phyloP scores from a whole-genome alignment of 2,888 invertebrate genomes.

The Dasypogon diadema region DNA sequence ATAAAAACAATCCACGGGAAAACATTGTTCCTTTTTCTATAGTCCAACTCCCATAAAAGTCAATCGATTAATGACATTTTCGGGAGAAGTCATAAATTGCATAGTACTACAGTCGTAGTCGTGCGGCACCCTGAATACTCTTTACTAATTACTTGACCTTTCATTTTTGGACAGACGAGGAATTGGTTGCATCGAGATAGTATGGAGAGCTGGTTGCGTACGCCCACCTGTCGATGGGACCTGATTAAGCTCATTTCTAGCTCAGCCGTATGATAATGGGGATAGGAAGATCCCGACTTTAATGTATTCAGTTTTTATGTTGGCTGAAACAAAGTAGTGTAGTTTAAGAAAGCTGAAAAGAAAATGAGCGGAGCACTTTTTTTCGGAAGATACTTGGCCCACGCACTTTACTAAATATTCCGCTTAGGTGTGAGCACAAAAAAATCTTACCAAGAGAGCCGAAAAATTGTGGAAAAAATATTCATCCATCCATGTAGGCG shows the following conservation, averaged over 20 bases:
- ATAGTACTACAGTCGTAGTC: neutral
- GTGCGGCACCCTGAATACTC: slow-evolving; percentile 3
- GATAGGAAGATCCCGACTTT: slow-evolving; percentile 4
- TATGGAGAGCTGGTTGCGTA: neutral
- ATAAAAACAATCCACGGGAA: neutral
- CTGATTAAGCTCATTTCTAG: slow-evolving; percentile 30
- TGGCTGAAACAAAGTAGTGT: slow-evolving; percentile 12
- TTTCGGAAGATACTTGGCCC: slow-evolving; percentile 35
- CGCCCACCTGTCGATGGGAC: slow-evolving; percentile 6
- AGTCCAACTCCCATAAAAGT: slow-evolving; percentile 2
- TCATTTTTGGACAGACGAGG: slow-evolving; percentile 9
- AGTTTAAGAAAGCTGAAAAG: neutral
- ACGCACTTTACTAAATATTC: slow-evolving; percentile 19
- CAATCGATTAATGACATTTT: slow-evolving; percentile 31
- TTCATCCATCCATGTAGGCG: neutral
- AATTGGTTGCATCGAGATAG: neutral
- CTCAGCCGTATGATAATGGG: slow-evolving; percentile 2
- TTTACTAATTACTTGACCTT: slow-evolving; percentile 33
- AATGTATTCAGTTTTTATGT: slow-evolving; percentile 25
- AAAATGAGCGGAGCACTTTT: neutral
- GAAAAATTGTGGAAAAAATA: neutral
- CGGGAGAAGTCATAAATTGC: slow-evolving; percentile 23
- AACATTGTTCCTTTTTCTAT: neutral
- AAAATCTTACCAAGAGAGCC: neutral
- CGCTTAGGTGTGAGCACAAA: neutral